phyloP scores from a whole-genome alignment of 2,113 vertebrate genomes.

The Hyperoodon ampullatus region DNA sequence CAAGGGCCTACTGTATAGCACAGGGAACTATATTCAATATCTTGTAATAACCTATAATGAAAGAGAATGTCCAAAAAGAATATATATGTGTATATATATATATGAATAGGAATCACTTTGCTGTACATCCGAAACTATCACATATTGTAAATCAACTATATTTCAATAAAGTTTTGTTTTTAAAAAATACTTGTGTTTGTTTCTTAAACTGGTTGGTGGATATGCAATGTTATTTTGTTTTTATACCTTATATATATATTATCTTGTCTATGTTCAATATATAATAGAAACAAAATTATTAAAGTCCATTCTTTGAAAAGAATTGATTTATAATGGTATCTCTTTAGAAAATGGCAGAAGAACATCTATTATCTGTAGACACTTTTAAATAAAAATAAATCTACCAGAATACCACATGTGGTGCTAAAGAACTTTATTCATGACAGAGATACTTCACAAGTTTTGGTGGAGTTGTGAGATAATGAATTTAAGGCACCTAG shows the following conservation, averaged over 20 bases:
- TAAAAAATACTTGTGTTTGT: background rate
- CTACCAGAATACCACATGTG: background rate
- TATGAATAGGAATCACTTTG: background rate
- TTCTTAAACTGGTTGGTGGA: background rate
- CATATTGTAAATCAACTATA: background rate
- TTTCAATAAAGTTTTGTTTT: background rate
- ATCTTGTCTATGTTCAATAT: background rate
- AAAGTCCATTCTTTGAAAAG: background rate
- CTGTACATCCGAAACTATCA: background rate
- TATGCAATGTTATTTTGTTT: background rate
- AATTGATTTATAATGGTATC: background rate
- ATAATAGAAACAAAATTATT: slow-evolving; percentile 2
- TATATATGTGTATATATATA: background rate
- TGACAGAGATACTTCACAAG: background rate
- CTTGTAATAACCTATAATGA: background rate
- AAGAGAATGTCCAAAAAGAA: background rate
- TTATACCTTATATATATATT: background rate
- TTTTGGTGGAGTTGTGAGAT: background rate
- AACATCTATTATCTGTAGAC: background rate
- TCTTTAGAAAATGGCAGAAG: background rate
- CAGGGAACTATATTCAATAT: background rate
- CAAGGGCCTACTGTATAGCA: background rate
- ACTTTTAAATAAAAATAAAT: slow-evolving; percentile 27
- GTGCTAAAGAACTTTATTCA: background rate
- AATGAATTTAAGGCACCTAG: background rate